phyloP scores from a whole-genome alignment of 2,113 vertebrate genomes.

The Daboia siamensis region DNA sequence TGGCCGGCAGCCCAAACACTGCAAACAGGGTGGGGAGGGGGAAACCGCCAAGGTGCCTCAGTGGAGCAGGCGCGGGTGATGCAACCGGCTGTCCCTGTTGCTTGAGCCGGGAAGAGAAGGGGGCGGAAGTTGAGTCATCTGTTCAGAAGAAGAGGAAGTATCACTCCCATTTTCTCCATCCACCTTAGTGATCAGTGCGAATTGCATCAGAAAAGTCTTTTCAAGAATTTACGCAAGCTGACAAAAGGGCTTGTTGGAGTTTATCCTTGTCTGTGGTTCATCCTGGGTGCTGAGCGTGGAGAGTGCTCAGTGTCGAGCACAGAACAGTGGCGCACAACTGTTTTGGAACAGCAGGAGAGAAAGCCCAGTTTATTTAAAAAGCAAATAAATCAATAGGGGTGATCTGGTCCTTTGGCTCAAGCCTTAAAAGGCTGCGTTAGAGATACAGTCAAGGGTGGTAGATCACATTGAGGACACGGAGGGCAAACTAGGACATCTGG shows the following conservation, averaged over 20 bases:
- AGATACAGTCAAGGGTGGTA: background rate
- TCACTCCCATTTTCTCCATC: too few species aligned
- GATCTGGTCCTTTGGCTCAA: background rate
- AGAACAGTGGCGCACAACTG: too few species aligned
- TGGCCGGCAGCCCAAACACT: background rate
- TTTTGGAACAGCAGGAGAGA: background rate
- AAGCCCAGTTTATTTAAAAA: background rate
- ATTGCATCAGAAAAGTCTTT: background rate
- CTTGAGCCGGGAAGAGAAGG: accelerated
- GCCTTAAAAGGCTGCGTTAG: background rate
- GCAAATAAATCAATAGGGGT: background rate
- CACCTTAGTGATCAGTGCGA: too few species aligned
- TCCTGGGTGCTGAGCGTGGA: background rate
- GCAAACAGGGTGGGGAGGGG: background rate
- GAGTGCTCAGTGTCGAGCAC: background rate
- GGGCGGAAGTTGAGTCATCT: background rate
- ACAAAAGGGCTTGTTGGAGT: background rate
- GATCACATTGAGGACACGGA: background rate
- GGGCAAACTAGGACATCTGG: background rate
- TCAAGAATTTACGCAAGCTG: too few species aligned
- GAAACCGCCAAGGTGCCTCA: background rate
- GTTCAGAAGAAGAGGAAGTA: background rate
- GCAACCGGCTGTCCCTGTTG: background rate
- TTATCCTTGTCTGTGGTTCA: background rate
- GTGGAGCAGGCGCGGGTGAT: background rate